Percentiles rank a stretch among this genome's conserved stretches.
Conservation (phyloP, 2,797 vertebrate species). For the Geotrypetes seraphini region DNA sequence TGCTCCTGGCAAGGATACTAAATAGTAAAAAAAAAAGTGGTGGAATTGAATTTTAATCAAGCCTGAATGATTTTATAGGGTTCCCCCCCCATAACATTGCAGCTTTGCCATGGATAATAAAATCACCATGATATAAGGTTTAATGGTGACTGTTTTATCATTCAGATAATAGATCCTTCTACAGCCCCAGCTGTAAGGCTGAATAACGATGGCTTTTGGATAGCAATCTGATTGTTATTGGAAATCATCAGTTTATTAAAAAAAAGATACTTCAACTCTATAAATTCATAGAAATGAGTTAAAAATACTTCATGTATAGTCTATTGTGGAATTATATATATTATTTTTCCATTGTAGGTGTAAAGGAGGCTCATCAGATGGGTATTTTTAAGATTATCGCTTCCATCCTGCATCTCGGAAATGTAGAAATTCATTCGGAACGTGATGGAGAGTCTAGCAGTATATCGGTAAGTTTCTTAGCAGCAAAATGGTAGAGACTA, state of each 20-base stretch:
- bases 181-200: background rate
- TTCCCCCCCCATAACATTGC: no score
- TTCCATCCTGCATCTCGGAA: slow-evolving; percentile 87
- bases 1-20: no score
- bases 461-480: slow-evolving; percentile 54
- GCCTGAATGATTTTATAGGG: background rate
- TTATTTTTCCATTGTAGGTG: slow-evolving; percentile 49
- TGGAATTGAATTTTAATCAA: background rate
- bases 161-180: background rate
- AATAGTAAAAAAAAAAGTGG: no score
- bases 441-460: slow-evolving; percentile 73
- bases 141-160: background rate
- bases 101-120: background rate
- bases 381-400: slow-evolving; percentile 80
- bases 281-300: background rate
- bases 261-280: background rate
- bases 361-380: slow-evolving; percentile 76
- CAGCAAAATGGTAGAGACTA: no score
- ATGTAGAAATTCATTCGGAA: slow-evolving; percentile 64
- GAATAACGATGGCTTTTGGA: background rate
- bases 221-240: background rate
- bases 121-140: background rate
- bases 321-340: background rate
- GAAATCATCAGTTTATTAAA: background rate
- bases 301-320: background rate